These are phyloP conservation scores for Benitochromis conjunctus DNA, from an alignment of 2,113 vertebrate genomes.

Conservation along the genomic window DNA sequence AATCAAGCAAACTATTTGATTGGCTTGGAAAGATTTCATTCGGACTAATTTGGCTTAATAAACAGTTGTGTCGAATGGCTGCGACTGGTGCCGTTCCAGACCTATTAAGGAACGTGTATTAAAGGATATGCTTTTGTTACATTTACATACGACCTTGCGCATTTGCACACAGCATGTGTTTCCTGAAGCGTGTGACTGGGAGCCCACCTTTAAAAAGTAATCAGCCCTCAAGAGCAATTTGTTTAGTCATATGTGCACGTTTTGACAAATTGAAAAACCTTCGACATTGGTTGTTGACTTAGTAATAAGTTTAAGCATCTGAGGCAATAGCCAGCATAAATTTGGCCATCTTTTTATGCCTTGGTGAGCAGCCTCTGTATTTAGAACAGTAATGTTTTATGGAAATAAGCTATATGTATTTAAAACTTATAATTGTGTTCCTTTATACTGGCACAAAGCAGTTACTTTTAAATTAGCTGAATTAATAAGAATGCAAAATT, in stretches of 20 bases:
- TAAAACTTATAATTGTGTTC: conserved; percentile 82
- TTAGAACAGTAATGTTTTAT: conserved; percentile 77
- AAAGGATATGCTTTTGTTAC: background rate
- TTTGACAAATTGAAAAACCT: conserved; percentile 43
- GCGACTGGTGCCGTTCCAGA: conserved; percentile 12
- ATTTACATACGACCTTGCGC: conserved; percentile 20
- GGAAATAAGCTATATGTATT: conserved; percentile 81
- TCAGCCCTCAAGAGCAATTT: conserved; percentile 31
- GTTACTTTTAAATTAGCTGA: conserved; percentile 79
- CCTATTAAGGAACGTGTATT: background rate
- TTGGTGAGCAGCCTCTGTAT: conserved; percentile 74
- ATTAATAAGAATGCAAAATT: conserved; percentile 79
- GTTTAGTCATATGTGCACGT: conserved; percentile 23
- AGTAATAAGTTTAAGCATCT: conserved; percentile 58
- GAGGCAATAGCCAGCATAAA: conserved; percentile 49
- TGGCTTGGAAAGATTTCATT: conserved; percentile 49
- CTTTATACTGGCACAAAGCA: conserved; percentile 76
- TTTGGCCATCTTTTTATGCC: conserved; percentile 64
- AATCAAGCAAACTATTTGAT: conserved; percentile 59
- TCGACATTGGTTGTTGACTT: conserved; percentile 59
- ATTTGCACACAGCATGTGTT: background rate
- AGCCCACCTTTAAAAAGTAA: conserved; percentile 23
- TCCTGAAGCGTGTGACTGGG: background rate
- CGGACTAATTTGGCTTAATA: conserved; percentile 43
- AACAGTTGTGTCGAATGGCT: conserved; percentile 45